Percentiles rank a stretch among this genome's conserved stretches.
These are phyloP conservation scores for Tillus elongatus DNA, from an alignment of 2,888 invertebrate genomes.

Conservation along the genomic window DNA sequence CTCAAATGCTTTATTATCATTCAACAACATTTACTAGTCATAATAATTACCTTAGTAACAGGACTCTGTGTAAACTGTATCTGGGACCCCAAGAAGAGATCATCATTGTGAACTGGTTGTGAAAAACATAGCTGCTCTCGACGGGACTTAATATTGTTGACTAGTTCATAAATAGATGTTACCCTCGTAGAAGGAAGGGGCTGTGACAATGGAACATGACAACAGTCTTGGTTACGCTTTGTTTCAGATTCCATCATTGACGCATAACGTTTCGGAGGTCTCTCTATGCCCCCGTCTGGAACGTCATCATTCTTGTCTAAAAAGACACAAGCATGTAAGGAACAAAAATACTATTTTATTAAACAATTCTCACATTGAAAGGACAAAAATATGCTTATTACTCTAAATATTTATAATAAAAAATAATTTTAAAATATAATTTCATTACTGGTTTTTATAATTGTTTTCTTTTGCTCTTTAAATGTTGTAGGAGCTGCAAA, in stretches of 20 bases:
- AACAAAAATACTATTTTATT: not conserved
- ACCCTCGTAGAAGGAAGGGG: conserved; percentile 23
- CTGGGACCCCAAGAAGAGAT: conserved; percentile 67
- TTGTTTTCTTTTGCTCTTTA: too few relatives aligned
- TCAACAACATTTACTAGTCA: not conserved
- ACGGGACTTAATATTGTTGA: conserved; percentile 17
- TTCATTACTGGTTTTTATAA: too few relatives aligned
- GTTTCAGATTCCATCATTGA: conserved; percentile 42
- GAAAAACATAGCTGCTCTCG: conserved; percentile 59
- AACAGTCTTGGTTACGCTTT: conserved; percentile 32
- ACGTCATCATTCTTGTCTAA: conserved; percentile 12
- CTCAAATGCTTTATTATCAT: too few relatives aligned
- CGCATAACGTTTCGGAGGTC: conserved; percentile 26
- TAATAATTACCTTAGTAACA: conserved; percentile 28
- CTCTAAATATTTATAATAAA: too few relatives aligned
- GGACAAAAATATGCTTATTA: not conserved
- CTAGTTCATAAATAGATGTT: conserved; percentile 23
- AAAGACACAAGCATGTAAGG: too few relatives aligned
- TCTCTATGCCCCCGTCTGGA: conserved; percentile 13
- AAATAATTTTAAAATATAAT: too few relatives aligned
- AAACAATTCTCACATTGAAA: not conserved
- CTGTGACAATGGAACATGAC: conserved; percentile 34
- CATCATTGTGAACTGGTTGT: conserved; percentile 76
- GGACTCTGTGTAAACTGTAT: conserved; percentile 49
- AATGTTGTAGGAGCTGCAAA: too few relatives aligned